Base-by-base conservation (phyloP, 1,140 invertebrate genomes). In the Gonatopus flavifemur region DNA sequence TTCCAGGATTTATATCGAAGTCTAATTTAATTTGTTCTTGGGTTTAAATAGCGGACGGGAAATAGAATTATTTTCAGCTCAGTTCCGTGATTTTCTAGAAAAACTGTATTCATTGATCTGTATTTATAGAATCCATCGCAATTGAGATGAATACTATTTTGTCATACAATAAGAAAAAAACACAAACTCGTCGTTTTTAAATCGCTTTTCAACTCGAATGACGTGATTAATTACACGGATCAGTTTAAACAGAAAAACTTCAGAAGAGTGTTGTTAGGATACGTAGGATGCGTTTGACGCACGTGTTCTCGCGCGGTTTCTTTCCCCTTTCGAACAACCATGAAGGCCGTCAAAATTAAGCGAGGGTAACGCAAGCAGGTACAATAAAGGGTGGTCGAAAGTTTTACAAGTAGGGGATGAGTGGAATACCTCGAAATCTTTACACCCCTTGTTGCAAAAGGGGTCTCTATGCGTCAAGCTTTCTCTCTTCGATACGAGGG, bases 401-500 rank as follows among this genome's bases (percentile, higher is more conserved):
- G 37, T 54, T 57, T 38, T 40, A 30, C 28, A 35, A 39, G 53
- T 41, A 51, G 52, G 36, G 59, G 49, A 50, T 50, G 43, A 39
- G 15, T 19, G 16, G 18, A 49, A 31, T 30, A 35, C 32, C 48
- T 55, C 52, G 55, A 43, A 62, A 62, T 62, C 60, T 63, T 63
- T 62, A 55, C 60, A 55, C 51, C 39, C 59, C n/a, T n/a, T 47
- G 36, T 43, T 63, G 55, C 57, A 59, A 54, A 63, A 45, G 50
- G 50, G 52, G 39, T 52, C 50, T 5, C 18, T 33, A 37, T 36
- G 28, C 31, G 31, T 31, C 44, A n/a, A n/a, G n/a, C n/a, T n/a
- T n/a, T n/a, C n/a, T n/a, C n/a, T n/a, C n/a, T n/a, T n/a, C n/a
- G n/a, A n/a, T n/a, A 9, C 25, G 25, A 56, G 39, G 40, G 61